Evolutionary conservation across 2,797 vertebrate genomes (phyloP).

Genomic region (Enteromius afrohamiltoni): DNA sequence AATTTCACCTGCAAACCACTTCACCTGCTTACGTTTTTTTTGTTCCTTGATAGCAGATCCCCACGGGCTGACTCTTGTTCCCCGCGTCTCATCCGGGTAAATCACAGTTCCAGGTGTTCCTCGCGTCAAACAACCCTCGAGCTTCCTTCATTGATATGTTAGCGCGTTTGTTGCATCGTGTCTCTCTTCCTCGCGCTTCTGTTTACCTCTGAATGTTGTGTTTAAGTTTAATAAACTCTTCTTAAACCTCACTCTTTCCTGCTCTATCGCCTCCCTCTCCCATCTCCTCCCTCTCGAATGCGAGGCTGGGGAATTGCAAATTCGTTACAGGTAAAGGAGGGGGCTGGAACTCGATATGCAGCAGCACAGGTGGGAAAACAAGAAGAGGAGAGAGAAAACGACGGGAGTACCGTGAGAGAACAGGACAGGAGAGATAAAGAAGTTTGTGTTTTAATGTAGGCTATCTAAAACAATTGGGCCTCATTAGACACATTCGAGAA

Average conservation of each 20-base stretch:
- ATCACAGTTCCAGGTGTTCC: constrained; percentile 30
- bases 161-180: background rate
- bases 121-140: background rate
- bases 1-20: constrained; percentile 46
- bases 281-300: constrained; percentile 16
- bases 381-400: constrained; percentile 1
- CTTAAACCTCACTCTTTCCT: constrained; percentile 5
- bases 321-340: constrained; percentile 7
- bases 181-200: background rate
- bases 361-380: constrained; percentile 31
- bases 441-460: background rate
- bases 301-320: constrained; percentile 36
- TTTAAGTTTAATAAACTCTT: background rate
- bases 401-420: background rate
- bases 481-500: background rate
- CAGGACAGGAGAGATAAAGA: background rate
- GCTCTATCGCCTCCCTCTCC: constrained; percentile 10
- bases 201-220: background rate
- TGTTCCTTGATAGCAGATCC: constrained; percentile 39
- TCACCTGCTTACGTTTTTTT: constrained; percentile 46
- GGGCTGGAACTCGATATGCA: constrained; percentile 37
- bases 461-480: background rate
- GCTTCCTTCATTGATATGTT: background rate
- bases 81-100: constrained; percentile 35
- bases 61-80: constrained; percentile 33